Evolutionary conservation across 2,888 invertebrate genomes (phyloP).

Genomic region (Pandemis heparana): DNA sequence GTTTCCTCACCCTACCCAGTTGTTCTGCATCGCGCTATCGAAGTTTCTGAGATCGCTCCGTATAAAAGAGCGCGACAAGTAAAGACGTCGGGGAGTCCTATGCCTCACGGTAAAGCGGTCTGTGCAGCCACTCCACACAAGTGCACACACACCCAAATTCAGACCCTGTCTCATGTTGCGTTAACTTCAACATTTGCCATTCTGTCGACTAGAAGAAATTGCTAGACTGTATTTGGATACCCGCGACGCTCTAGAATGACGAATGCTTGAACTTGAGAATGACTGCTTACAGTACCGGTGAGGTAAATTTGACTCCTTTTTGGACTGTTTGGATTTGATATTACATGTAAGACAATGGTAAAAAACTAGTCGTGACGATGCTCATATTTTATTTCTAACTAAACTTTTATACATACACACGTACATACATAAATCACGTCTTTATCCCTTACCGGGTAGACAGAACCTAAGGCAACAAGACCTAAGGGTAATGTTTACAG

Average conservation of each 20-base stretch:
- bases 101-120: conserved; percentile 64
- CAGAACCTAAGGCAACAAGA: too few species aligned
- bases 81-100: conserved; percentile 58
- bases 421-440: too few species aligned
- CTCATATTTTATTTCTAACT: too few species aligned
- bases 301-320: conserved; percentile 63
- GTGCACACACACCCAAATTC: conserved; percentile 64
- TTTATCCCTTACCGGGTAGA: too few species aligned
- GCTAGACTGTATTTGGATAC: conserved; percentile 76
- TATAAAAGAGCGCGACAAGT: conserved; percentile 48
- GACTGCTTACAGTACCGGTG: conserved; percentile 66
- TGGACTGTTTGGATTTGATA: not conserved
- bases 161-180: conserved; percentile 58
- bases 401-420: too few species aligned
- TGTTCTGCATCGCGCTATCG: conserved; percentile 66
- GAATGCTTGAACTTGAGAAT: conserved; percentile 74
- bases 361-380: too few species aligned
- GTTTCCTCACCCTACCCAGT: conserved; percentile 27
- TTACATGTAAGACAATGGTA: too few species aligned
- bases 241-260: conserved; percentile 57
- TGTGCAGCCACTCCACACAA: conserved; percentile 65
- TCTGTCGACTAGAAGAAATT: conserved; percentile 78
- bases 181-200: conserved; percentile 79
- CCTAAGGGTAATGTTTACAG: too few species aligned
- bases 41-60: conserved; percentile 54